Evolutionary conservation across 2,113 vertebrate genomes (phyloP).

Genomic region (Taurulus bubalis): DNA sequence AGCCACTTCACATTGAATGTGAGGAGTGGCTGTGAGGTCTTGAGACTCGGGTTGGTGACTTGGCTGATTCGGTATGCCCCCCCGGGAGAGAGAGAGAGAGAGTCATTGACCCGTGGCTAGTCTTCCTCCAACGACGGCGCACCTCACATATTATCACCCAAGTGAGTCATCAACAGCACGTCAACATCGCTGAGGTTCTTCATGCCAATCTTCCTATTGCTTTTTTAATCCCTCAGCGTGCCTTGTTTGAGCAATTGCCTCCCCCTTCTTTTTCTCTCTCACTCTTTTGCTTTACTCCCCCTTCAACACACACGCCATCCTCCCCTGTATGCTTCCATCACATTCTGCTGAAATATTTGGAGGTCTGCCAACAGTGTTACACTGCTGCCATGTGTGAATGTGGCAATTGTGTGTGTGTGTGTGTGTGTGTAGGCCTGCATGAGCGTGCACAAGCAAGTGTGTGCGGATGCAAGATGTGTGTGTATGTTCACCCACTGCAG

Average conservation of each 20-base stretch:
- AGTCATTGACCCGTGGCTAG: conserved; percentile 62
- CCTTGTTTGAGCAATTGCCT: conserved; percentile 53
- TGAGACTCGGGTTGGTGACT: conserved; percentile 20
- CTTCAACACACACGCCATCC: conserved; percentile 8
- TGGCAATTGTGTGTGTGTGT: conserved; percentile 22
- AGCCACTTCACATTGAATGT: conserved; percentile 9
- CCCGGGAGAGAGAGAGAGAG: not conserved
- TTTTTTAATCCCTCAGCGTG: conserved; percentile 52
- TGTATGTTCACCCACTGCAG: conserved; percentile 9
- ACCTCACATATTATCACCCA: conserved; percentile 60
- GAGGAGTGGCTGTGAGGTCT: conserved; percentile 23
- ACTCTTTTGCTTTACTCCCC: not conserved
- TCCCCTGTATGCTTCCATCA: conserved; percentile 52
- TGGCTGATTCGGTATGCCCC: conserved; percentile 37
- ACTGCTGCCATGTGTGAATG: conserved; percentile 45
- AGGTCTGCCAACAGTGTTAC: conserved; percentile 61
- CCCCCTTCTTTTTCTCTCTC: conserved; percentile 12
- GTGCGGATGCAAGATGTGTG: conserved; percentile 33
- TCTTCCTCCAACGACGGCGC: conserved; percentile 40
- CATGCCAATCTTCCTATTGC: conserved; percentile 59
- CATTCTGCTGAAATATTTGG: conserved; percentile 62
- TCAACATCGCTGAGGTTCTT: conserved; percentile 60
- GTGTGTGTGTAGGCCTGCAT: conserved; percentile 3
- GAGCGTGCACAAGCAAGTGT: conserved; percentile 21
- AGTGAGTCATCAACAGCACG: conserved; percentile 72